A percentile compares a stretch with the other conserved stretches of the same genome.
Evolutionary conservation across 2,113 vertebrate species (phyloP).

Genomic region (Leptodactylus fuscus): DNA sequence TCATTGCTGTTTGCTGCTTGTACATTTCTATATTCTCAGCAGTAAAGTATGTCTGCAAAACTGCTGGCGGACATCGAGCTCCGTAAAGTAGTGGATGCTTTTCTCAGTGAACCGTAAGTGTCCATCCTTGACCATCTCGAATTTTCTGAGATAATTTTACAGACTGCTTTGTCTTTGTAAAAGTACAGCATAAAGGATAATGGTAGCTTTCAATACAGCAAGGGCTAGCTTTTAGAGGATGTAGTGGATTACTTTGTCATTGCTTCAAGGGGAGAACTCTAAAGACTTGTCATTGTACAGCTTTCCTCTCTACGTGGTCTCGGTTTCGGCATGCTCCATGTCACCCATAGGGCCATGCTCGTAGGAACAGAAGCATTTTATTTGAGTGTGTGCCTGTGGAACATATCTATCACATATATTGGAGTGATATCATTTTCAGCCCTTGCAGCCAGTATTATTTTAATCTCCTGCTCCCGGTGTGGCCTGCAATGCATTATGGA

Average conservation of each 20-base stretch:
- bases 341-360: slow-evolving; percentile 11
- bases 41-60: too few relatives aligned
- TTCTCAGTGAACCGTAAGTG: too few relatives aligned
- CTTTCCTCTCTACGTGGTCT: neutral
- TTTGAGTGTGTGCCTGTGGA: neutral
- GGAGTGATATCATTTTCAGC: slow-evolving; percentile 37
- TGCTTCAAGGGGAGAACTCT: slow-evolving; percentile 3
- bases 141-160: too few relatives aligned
- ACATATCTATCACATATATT: slow-evolving; percentile 36
- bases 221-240: neutral
- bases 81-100: too few relatives aligned
- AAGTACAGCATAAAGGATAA: neutral
- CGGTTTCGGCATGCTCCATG: neutral
- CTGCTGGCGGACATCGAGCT: too few relatives aligned
- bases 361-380: slow-evolving; percentile 1
- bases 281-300: neutral
- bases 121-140: too few relatives aligned
- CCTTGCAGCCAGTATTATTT: slow-evolving; percentile 49
- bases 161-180: neutral
- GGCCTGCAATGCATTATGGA: slow-evolving; percentile 55
- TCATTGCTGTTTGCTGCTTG: too few relatives aligned
- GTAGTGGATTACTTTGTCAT: neutral
- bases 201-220: neutral
- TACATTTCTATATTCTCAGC: too few relatives aligned
- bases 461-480: slow-evolving; percentile 54